Conservation (phyloP, 2,113 vertebrate genomes). For the Ceyx melanurus region DNA sequence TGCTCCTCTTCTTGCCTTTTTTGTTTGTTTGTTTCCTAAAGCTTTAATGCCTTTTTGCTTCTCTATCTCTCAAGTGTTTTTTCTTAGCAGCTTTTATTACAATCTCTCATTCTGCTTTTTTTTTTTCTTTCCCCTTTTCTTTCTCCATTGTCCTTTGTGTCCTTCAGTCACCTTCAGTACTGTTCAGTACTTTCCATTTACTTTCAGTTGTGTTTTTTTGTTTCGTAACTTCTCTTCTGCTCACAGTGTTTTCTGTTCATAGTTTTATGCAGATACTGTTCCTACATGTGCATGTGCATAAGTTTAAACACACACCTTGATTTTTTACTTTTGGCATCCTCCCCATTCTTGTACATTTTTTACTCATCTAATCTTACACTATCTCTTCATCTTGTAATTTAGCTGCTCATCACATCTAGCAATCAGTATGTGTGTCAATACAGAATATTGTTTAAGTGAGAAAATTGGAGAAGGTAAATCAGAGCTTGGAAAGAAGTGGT, state of each 20-base stretch:
- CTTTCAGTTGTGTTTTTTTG: not conserved
- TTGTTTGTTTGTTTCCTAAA: not conserved
- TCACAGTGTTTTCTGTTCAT: not conserved
- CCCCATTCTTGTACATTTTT: not conserved
- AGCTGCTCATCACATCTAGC: not conserved
- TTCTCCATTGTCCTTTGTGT: not conserved
- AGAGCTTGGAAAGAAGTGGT: not conserved
- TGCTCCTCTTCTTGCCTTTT: not conserved
- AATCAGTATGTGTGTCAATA: not conserved
- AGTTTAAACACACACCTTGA: not conserved
- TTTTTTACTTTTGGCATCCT: not conserved
- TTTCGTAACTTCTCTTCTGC: not conserved
- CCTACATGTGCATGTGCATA: accelerated
- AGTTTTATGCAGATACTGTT: not conserved
- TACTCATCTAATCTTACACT: not conserved
- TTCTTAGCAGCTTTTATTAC: not conserved
- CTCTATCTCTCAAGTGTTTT: not conserved
- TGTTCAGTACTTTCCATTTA: not conserved
- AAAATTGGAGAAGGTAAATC: not conserved
- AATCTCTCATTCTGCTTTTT: not conserved
- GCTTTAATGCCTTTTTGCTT: not conserved
- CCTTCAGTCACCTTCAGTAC: not conserved
- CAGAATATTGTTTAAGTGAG: not conserved
- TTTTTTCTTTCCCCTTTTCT: not conserved
- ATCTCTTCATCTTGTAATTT: not conserved